Conservation (phyloP, 2,888 invertebrate genomes). For the Notodonta ziczac region DNA sequence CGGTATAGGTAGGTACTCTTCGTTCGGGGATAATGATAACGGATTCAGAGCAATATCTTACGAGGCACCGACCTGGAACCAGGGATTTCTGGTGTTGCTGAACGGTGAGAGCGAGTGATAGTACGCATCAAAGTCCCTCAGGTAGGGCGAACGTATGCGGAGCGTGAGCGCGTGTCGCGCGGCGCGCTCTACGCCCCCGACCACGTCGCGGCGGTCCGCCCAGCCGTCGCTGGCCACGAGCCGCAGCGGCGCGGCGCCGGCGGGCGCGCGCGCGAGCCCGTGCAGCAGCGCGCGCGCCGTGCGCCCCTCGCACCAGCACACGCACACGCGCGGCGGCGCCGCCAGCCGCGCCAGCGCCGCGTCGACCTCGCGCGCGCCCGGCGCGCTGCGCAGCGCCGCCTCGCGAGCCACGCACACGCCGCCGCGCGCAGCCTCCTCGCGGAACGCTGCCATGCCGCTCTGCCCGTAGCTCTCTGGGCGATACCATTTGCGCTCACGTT, state of each 20-base stretch:
- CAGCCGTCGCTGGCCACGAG: slow-evolving; percentile 89
- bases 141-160: slow-evolving; percentile 89
- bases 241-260: slow-evolving; percentile 76
- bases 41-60: not conserved
- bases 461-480: slow-evolving; percentile 90
- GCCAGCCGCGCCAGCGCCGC: slow-evolving; percentile 76
- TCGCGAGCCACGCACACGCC: slow-evolving; percentile 90
- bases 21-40: no score
- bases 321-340: slow-evolving; percentile 83
- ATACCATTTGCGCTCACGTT: not conserved
- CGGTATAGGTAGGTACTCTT: not conserved
- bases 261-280: slow-evolving; percentile 84
- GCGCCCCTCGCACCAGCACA: slow-evolving; percentile 91
- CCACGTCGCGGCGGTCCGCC: slow-evolving; percentile 90
- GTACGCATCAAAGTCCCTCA: slow-evolving; percentile 86
- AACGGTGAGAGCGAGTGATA: slow-evolving; percentile 87
- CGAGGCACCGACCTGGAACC: slow-evolving; percentile 78
- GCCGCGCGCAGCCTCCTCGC: slow-evolving; percentile 86
- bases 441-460: slow-evolving; percentile 90
- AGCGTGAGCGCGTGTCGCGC: slow-evolving; percentile 90
- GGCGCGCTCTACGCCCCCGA: slow-evolving; percentile 86
- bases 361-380: slow-evolving; percentile 40
- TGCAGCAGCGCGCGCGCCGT: slow-evolving; percentile 87
- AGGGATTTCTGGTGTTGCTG: slow-evolving; percentile 88
- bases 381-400: slow-evolving; percentile 51